Conservation (phyloP, 2,797 vertebrate genomes). For the Dendrocincla tyrannina region DNA sequence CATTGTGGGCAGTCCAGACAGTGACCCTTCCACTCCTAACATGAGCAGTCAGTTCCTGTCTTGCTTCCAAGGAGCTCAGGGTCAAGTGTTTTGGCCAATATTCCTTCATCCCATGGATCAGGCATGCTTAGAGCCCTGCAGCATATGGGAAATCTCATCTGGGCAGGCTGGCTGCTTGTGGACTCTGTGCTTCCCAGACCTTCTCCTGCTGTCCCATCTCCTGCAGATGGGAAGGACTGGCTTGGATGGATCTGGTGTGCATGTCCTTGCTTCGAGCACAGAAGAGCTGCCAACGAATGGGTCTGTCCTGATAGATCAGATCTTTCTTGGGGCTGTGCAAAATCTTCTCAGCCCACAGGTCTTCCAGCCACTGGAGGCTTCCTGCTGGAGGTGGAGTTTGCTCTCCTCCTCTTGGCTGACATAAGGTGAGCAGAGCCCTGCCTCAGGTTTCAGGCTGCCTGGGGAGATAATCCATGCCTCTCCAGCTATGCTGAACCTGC, state of each 20-base stretch:
- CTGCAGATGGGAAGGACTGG: neutral
- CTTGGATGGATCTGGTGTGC: neutral
- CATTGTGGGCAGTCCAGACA: neutral
- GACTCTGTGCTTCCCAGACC: neutral
- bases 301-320: neutral
- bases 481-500: slow-evolving; percentile 5
- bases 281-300: neutral
- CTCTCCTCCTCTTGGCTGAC: neutral
- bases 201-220: neutral
- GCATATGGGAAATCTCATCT: neutral
- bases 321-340: neutral
- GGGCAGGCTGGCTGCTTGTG: neutral
- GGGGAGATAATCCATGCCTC: neutral
- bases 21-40: neutral
- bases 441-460: neutral
- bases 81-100: neutral
- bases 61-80: neutral
- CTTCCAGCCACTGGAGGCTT: neutral
- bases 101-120: neutral
- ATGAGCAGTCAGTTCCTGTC: neutral
- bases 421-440: neutral
- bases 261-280: rapidly evolving
- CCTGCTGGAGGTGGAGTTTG: neutral
- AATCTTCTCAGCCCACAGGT: neutral
- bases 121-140: neutral